These are phyloP conservation scores for Drosophila tropicalis DNA, from an alignment of 1,140 invertebrate genomes.

Conservation along the genomic window DNA sequence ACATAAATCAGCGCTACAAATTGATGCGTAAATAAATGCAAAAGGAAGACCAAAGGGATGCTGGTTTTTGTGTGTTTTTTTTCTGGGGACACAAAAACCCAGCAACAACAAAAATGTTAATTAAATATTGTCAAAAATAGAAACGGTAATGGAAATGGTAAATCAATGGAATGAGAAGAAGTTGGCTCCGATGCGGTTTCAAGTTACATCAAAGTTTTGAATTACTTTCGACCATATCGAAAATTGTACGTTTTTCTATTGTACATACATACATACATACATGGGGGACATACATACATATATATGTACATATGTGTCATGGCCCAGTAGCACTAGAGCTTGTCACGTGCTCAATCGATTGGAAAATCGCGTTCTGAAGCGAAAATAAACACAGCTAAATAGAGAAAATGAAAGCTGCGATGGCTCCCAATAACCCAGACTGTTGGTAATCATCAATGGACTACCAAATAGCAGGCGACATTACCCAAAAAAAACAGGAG, in stretches of 20 bases:
- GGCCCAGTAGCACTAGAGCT: constrained; percentile 59
- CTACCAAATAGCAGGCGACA: constrained; percentile 24
- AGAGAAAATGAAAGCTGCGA: constrained; percentile 63
- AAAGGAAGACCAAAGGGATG: constrained; percentile 56
- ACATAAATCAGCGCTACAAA: constrained; percentile 78
- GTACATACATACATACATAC: constrained; percentile 39
- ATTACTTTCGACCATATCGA: constrained; percentile 24
- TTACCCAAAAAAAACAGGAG: constrained; percentile 1
- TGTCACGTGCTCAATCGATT: constrained; percentile 80
- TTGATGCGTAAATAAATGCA: constrained; percentile 76
- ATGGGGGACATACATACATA: constrained; percentile 4
- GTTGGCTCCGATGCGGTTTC: constrained; percentile 36
- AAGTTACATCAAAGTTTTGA: constrained; percentile 57
- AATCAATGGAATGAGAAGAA: constrained; percentile 4
- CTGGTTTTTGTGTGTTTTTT: not conserved
- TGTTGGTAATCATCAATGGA: constrained; percentile 15
- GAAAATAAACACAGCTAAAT: constrained; percentile 81
- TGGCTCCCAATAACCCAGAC: constrained; percentile 16
- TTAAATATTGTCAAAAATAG: constrained; percentile 77
- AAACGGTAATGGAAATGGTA: constrained; percentile 42
- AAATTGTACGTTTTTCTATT: constrained; percentile 33
- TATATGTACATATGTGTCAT: constrained; percentile 7
- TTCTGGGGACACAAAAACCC: constrained; percentile 11
- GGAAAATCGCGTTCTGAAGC: constrained; percentile 80
- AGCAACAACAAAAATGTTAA: constrained; percentile 55